Percentiles rank a stretch among this genome's conserved stretches.
Evolutionary conservation across 1,140 invertebrate genomes (phyloP).

Genomic region (Drosophila mojavensis): DNA sequence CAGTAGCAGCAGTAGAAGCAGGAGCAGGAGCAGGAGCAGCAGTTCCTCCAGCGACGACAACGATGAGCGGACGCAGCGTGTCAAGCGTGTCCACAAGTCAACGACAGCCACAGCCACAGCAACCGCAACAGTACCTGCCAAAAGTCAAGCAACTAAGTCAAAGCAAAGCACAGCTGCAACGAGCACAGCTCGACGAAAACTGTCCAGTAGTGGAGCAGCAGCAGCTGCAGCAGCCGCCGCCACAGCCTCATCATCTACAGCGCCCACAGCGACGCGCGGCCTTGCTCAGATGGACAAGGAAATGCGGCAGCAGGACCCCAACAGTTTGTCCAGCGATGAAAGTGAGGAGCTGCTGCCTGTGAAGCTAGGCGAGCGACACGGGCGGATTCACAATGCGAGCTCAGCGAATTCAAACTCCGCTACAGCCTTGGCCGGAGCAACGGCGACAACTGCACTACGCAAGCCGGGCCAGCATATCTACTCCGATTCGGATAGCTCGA

Average conservation of each 20-base stretch:
- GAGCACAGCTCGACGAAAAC: slow-evolving; percentile 35
- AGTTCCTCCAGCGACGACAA: slow-evolving; percentile 79
- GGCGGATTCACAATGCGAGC: slow-evolving; percentile 9
- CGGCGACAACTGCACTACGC: not conserved
- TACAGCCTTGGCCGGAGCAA: slow-evolving; percentile 77
- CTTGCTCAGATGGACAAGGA: slow-evolving; percentile 88
- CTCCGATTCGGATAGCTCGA: slow-evolving; percentile 74
- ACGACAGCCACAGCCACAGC: slow-evolving; percentile 29
- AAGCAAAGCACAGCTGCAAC: slow-evolving; percentile 50
- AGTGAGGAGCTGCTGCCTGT: slow-evolving; percentile 90
- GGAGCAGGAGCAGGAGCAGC: not conserved
- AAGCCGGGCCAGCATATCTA: slow-evolving; percentile 75
- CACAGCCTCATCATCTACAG: slow-evolving; percentile 3
- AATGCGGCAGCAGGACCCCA: slow-evolving; percentile 84
- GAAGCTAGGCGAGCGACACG: slow-evolving; percentile 41
- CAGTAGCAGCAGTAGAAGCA: too few relatives aligned
- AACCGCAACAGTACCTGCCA: slow-evolving; percentile 73
- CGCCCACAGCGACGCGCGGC: slow-evolving; percentile 67
- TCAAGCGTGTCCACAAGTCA: slow-evolving; percentile 42
- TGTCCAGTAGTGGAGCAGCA: slow-evolving; percentile 35
- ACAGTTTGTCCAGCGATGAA: slow-evolving; percentile 88
- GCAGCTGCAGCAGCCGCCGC: not conserved
- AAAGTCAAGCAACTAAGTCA: slow-evolving; percentile 71
- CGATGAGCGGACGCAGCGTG: slow-evolving; percentile 15
- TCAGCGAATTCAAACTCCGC: not conserved